A percentile compares a stretch with the other conserved stretches of the same genome.
Evolutionary conservation across 2,113 vertebrate genomes (phyloP).

Genomic region (Tonatia bakeri): DNA sequence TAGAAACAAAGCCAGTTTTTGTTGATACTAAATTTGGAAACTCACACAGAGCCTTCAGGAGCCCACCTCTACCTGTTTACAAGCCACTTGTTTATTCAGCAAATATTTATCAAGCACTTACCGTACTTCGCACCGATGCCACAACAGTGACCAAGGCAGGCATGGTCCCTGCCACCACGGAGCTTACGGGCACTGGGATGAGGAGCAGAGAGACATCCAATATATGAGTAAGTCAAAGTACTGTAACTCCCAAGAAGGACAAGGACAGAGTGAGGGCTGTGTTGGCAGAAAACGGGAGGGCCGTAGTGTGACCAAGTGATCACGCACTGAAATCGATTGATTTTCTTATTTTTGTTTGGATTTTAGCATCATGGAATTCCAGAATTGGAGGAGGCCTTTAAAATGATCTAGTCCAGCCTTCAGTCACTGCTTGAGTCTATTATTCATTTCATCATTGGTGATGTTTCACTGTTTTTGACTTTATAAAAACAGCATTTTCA

Average conservation of each 20-base stretch:
- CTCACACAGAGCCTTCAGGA: background rate
- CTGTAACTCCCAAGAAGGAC: background rate
- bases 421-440: background rate
- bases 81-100: no score
- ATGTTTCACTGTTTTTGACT: background rate
- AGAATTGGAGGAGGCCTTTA: background rate
- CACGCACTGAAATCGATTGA: background rate
- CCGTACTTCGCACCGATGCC: no score
- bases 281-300: background rate
- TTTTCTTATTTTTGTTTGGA: constrained; percentile 5
- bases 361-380: background rate
- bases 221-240: background rate
- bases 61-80: background rate
- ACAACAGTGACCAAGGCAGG: background rate
- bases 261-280: background rate
- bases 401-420: background rate
- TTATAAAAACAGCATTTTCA: background rate
- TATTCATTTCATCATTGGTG: background rate
- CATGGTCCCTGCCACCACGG: background rate
- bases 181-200: background rate
- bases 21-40: background rate
- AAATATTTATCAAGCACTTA: no score
- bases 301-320: background rate
- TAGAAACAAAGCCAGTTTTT: background rate
- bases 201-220: background rate